Evolutionary conservation across 1,140 invertebrate genomes (phyloP), one percentile per base, ranked within the genome.

Genomic region (Neodiprion virginianus): DNA sequence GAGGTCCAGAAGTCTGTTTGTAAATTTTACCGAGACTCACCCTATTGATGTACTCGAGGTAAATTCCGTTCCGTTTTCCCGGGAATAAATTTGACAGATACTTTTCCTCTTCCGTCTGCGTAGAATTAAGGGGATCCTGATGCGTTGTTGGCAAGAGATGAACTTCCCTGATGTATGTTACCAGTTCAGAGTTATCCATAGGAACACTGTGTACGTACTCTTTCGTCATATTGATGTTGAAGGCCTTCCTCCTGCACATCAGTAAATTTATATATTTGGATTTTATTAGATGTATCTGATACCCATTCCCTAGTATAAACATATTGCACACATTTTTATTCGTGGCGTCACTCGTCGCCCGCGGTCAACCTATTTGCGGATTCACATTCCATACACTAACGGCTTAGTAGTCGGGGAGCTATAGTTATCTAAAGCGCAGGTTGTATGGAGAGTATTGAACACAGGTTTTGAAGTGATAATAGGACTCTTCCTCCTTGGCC

Each of bases 181-280:
- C 91, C 72, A 95, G 89, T 78, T 92, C 89, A 7, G 92, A 91
- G 80, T 94, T 92, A 82, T 94, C 93, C 88, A 94, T 94, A 2
- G 92, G 88, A 14, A 95, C 92, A 76, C 90, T 90, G 17, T 91
- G 87, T 79, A 95, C 93, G 82, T 94, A 92, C 81, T 95, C 94
- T 79, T 91, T 91, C 67, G 92, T 93, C 91, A 95, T 93, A 84
- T 94, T 95, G 66, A 80, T 80, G 72, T 89, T 86, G 70, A 89
- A 89, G 5, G 85, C 86, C 78, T 88, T 85, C 48, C 86, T 86
- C 73, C 88, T 89, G 75, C 8, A 84, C 80, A 68, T 72, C 48
- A 71, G 66, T 50, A 49, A 61, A 61, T 14, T 68, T 5, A 67
- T 50, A 66, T 5, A 72, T 11, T n/a, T 72, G 7, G 69, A n/a